phyloP scores from a whole-genome alignment of 2,888 invertebrate species.

The Clitarchus hookeri region DNA sequence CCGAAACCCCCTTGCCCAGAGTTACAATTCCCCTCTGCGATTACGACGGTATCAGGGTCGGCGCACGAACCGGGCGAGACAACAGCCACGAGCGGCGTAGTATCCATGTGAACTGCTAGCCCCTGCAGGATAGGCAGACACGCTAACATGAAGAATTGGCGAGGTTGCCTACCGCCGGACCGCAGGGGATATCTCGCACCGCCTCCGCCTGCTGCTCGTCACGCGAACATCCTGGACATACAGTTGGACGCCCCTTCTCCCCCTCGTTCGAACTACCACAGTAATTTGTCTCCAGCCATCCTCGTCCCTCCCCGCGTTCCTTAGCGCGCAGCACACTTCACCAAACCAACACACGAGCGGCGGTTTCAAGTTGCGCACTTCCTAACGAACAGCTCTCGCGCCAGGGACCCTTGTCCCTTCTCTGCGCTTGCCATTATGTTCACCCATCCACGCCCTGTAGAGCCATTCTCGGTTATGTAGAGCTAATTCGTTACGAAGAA shows the following conservation, averaged over 20 bases:
- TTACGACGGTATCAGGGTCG: not conserved
- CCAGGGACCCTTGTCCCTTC: not conserved
- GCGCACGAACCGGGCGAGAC: not conserved
- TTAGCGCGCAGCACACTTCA: not conserved
- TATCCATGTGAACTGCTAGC: not conserved
- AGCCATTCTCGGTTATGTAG: not conserved
- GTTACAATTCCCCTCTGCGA: not conserved
- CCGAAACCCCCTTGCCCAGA: not conserved
- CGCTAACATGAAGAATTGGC: not conserved
- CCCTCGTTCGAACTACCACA: not conserved
- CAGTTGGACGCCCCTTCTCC: not conserved
- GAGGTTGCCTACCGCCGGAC: not conserved
- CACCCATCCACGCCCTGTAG: not conserved
- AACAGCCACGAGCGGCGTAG: not conserved
- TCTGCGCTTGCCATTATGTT: not conserved
- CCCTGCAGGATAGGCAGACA: not conserved
- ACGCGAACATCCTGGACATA: not conserved
- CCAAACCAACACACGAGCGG: not conserved
- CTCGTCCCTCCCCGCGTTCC: not conserved
- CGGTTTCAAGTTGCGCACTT: conserved; percentile 5
- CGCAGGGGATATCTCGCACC: not conserved
- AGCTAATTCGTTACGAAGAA: not conserved
- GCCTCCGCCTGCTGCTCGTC: not conserved
- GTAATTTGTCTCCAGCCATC: not conserved
- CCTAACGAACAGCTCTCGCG: not conserved